These are phyloP conservation scores for Tachyglossus aculeatus DNA, from an alignment of 2,797 vertebrate species.

Conservation along the genomic window DNA sequence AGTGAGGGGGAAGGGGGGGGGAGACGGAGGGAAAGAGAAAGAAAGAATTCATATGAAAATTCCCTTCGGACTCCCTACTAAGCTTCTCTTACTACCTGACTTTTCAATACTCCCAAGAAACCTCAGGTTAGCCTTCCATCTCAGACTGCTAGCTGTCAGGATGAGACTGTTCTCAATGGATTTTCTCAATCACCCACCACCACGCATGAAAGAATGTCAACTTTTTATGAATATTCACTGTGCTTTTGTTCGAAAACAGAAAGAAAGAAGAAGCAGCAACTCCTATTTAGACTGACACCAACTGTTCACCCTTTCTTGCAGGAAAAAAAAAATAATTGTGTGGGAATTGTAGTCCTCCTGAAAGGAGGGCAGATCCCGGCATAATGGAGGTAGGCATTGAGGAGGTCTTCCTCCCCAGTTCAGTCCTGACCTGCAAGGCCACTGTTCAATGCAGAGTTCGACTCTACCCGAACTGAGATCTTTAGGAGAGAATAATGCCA, in stretches of 20 bases:
- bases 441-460: background rate
- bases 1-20: background rate
- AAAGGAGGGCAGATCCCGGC: background rate
- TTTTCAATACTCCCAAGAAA: slow-evolving; percentile 28
- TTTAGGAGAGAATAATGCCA: background rate
- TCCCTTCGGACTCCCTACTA: slow-evolving; percentile 4
- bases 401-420: background rate
- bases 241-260: slow-evolving; percentile 26
- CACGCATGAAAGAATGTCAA: slow-evolving; percentile 43
- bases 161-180: slow-evolving; percentile 19
- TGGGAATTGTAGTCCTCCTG: slow-evolving; percentile 3
- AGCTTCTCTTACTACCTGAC: slow-evolving; percentile 8
- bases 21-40: slow-evolving; percentile 3
- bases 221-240: slow-evolving; percentile 44
- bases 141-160: slow-evolving; percentile 33
- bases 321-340: slow-evolving; percentile 16
- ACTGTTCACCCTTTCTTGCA: slow-evolving; percentile 15
- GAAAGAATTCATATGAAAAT: background rate
- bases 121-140: slow-evolving; percentile 36
- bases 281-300: slow-evolving; percentile 18
- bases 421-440: slow-evolving; percentile 1
- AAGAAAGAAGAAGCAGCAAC: background rate
- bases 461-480: background rate
- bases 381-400: background rate
- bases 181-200: slow-evolving; percentile 19